Evolutionary conservation across 2,888 invertebrate species (phyloP).

Genomic region (Drosophila recens): DNA sequence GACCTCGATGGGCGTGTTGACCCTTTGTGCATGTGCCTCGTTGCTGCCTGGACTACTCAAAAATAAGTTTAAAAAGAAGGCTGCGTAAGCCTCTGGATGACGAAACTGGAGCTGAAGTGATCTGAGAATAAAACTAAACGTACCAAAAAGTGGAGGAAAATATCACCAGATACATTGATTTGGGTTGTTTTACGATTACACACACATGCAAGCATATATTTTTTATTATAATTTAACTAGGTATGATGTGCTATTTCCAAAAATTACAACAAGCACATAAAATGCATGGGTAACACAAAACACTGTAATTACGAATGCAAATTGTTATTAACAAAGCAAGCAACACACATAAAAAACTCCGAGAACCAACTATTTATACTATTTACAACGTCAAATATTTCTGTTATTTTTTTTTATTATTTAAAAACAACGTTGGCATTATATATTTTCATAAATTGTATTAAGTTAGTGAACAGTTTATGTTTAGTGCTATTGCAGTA

Average conservation of each 20-base stretch:
- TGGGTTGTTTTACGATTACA: conserved; percentile 21
- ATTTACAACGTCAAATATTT: conserved; percentile 15
- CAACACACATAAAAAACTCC: conserved; percentile 21
- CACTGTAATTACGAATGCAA: conserved; percentile 14
- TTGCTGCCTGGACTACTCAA: conserved; percentile 95
- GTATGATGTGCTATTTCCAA: conserved; percentile 44
- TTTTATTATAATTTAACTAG: conserved; percentile 33
- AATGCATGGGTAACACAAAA: background rate
- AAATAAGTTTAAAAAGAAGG: conserved; percentile 88
- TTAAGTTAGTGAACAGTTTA: conserved; percentile 65
- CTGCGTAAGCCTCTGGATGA: conserved; percentile 43
- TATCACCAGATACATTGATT: conserved; percentile 10
- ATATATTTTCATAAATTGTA: conserved; percentile 67
- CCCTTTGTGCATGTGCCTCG: conserved; percentile 92
- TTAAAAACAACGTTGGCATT: conserved; percentile 54
- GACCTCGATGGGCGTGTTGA: conserved; percentile 92
- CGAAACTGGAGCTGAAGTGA: background rate
- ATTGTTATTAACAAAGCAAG: conserved; percentile 21
- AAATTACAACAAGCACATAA: conserved; percentile 11
- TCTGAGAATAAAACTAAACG: conserved; percentile 18
- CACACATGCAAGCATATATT: conserved; percentile 22
- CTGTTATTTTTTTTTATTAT: conserved; percentile 10
- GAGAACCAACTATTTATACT: conserved; percentile 33
- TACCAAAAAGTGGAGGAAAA: conserved; percentile 41
- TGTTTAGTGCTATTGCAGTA: conserved; percentile 77